A percentile compares a stretch with the other conserved stretches of the same genome.
Evolutionary conservation across 2,797 vertebrate species (phyloP).

Genomic region (Hoplostethus atlanticus): DNA sequence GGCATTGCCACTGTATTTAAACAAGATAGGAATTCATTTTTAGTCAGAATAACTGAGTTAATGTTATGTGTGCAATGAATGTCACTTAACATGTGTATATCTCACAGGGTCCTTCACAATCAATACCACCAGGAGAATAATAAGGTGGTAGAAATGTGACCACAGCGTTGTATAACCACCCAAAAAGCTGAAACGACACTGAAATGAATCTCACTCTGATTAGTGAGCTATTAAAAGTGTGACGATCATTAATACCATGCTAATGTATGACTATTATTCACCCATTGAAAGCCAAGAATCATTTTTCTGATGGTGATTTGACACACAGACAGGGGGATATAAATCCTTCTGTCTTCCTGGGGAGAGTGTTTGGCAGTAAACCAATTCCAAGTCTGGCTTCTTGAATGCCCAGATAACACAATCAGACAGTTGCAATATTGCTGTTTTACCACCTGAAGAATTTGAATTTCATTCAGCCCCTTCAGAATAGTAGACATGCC

Average conservation of each 20-base stretch:
- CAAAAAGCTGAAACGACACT: constrained; percentile 38
- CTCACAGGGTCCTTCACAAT: constrained; percentile 32
- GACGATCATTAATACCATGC: constrained; percentile 79
- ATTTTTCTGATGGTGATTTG: constrained; percentile 85
- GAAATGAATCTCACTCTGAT: constrained; percentile 78
- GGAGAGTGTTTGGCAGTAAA: constrained; percentile 84
- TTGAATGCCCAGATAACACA: constrained; percentile 83
- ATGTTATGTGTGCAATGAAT: constrained; percentile 9
- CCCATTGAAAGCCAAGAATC: constrained; percentile 80
- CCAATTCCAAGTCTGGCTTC: constrained; percentile 83
- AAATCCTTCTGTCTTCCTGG: constrained; percentile 84
- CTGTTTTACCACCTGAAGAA: constrained; percentile 84
- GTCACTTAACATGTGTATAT: constrained; percentile 4
- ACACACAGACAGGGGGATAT: constrained; percentile 86
- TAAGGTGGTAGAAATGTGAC: constrained; percentile 25
- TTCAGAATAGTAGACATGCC: constrained; percentile 77
- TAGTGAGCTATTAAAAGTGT: constrained; percentile 78
- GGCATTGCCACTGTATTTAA: constrained; percentile 1
- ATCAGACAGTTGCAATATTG: constrained; percentile 85
- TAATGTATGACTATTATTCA: constrained; percentile 85
- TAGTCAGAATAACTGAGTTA: constrained; percentile 4
- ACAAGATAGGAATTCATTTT: constrained; percentile 13
- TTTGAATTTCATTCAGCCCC: constrained; percentile 82
- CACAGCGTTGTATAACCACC: constrained; percentile 28
- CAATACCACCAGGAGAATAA: constrained; percentile 36